phyloP scores from a whole-genome alignment of 2,113 vertebrate genomes.

The Rhynchopsitta pachyrhyncha region DNA sequence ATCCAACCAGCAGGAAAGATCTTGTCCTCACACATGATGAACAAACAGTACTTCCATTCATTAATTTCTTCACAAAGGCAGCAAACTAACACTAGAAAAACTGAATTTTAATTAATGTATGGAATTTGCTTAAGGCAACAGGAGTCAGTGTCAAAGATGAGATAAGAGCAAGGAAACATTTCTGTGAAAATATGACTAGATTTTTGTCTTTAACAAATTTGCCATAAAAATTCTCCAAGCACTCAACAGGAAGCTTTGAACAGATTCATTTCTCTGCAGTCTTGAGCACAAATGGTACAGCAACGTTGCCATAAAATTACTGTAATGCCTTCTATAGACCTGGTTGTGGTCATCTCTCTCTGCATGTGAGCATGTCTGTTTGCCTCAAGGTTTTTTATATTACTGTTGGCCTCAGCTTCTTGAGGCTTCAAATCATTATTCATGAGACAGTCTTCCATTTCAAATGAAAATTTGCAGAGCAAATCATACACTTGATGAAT shows the following conservation, averaged over 20 bases:
- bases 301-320: background rate
- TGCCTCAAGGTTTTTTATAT: background rate
- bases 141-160: background rate
- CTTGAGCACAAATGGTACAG: background rate
- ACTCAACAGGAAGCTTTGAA: background rate
- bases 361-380: background rate
- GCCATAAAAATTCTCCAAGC: background rate
- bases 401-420: background rate
- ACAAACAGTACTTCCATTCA: background rate
- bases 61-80: background rate
- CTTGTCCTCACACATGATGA: background rate
- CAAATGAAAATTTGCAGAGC: slow-evolving; percentile 19
- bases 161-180: background rate
- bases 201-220: background rate
- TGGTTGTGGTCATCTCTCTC: background rate
- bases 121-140: background rate
- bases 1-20: background rate
- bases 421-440: background rate
- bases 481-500: slow-evolving; percentile 2
- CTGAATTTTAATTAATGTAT: background rate
- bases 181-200: background rate
- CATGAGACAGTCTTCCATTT: slow-evolving; percentile 1
- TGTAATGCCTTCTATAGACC: background rate
- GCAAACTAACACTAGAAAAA: background rate
- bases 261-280: background rate